phyloP scores from a whole-genome alignment of 2,888 invertebrate genomes.

The Acrobeloides nanus region DNA sequence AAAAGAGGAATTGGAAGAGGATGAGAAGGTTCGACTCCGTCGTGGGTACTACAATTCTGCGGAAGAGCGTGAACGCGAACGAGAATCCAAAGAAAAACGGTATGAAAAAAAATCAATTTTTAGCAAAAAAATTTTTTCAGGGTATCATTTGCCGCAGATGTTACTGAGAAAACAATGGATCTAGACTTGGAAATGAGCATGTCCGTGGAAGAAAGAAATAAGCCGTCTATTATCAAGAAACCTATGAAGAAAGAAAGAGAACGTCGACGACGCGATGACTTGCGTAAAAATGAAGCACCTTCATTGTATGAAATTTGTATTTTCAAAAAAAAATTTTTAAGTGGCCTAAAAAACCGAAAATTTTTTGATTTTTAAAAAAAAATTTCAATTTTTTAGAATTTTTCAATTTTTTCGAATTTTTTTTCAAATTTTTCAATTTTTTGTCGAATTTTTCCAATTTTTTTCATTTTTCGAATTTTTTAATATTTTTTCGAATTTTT shows the following conservation, averaged over 20 bases:
- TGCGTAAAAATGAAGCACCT: conserved; percentile 49
- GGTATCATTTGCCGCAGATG: conserved; percentile 51
- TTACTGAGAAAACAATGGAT: conserved; percentile 46
- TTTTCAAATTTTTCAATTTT: too few species aligned
- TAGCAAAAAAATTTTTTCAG: conserved; percentile 26
- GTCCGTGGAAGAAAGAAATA: conserved; percentile 30
- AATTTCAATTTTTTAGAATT: too few species aligned
- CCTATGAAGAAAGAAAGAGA: conserved; percentile 51
- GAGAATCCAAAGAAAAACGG: conserved; percentile 10
- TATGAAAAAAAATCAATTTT: conserved; percentile 1
- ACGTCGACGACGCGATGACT: conserved; percentile 38
- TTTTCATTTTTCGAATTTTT: too few species aligned
- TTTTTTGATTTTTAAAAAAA: too few species aligned
- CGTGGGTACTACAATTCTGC: conserved; percentile 21
- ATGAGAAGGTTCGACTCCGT: conserved; percentile 18
- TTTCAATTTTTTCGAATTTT: too few species aligned
- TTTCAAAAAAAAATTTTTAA: neutral
- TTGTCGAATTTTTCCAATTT: too few species aligned
- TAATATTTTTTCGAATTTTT: too few species aligned
- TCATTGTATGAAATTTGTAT: conserved; percentile 34
- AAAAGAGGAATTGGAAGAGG: conserved; percentile 11
- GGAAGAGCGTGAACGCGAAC: conserved; percentile 10
- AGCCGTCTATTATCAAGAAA: conserved; percentile 52
- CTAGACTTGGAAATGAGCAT: conserved; percentile 25
- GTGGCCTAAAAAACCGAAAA: neutral